Evolutionary conservation across 2,797 vertebrate species (phyloP).

Genomic region (Enteromius thamalakanensis): DNA sequence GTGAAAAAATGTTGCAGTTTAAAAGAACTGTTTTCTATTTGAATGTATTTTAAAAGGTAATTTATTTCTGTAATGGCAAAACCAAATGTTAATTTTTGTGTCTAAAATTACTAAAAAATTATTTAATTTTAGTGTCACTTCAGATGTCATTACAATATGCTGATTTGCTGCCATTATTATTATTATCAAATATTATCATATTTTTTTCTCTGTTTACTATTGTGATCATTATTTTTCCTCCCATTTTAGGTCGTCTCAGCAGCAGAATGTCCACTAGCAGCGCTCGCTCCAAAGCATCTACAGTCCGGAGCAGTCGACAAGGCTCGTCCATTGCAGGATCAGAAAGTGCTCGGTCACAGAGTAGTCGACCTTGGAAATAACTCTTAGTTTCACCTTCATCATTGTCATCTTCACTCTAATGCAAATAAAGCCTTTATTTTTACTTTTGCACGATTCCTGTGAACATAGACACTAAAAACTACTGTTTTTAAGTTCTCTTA

Average conservation of each 20-base stretch:
- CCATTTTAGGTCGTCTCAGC: constrained; percentile 77
- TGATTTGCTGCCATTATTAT: neutral
- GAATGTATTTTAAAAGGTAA: neutral
- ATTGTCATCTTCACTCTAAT: constrained; percentile 31
- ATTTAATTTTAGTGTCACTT: neutral
- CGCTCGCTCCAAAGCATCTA: constrained; percentile 68
- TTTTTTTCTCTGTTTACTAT: neutral
- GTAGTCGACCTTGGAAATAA: constrained; percentile 89
- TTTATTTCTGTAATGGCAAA: no score
- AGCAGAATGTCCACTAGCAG: constrained; percentile 76
- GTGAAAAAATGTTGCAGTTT: neutral
- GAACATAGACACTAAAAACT: constrained; percentile 19
- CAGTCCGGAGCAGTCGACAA: constrained; percentile 65
- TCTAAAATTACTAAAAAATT: no score
- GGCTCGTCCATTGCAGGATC: constrained; percentile 64
- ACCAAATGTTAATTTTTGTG: no score
- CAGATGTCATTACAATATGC: neutral
- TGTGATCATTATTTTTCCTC: neutral
- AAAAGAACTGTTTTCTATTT: neutral
- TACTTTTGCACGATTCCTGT: constrained; percentile 18
- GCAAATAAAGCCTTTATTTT: constrained; percentile 41
- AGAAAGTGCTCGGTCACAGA: constrained; percentile 64
- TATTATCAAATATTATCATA: neutral
- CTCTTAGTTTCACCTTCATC: neutral
- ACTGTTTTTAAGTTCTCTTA: neutral